Evolutionary conservation across 64 coral and sea anemone species (phyloP).

Genomic region (Catalaphyllia jardinei): DNA sequence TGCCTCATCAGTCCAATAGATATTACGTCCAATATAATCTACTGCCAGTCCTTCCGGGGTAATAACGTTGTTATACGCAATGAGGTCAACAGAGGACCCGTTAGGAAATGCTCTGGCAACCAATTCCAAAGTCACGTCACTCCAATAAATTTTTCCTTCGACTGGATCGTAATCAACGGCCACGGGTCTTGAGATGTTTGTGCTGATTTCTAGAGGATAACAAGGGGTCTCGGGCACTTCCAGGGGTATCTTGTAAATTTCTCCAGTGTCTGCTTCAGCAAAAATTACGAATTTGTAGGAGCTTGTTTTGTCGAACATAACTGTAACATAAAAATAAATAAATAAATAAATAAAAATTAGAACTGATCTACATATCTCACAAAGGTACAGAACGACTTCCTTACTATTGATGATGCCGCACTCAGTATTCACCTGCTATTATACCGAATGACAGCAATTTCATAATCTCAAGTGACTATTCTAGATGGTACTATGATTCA

Average conservation of each 20-base stretch:
- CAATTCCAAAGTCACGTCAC: conserved; percentile 45
- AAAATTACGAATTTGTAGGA: conserved; percentile 30
- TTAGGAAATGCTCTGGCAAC: conserved; percentile 51
- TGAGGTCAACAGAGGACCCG: conserved; percentile 46
- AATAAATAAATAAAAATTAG: background rate
- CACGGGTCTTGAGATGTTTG: conserved; percentile 39
- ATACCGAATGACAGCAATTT: too few relatives aligned
- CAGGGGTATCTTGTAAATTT: conserved; percentile 36
- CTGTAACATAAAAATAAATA: background rate
- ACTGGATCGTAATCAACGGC: conserved; percentile 69
- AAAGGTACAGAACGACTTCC: background rate
- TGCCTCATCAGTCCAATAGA: conserved; percentile 71
- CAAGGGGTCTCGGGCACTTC: conserved; percentile 37
- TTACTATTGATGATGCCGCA: too few relatives aligned
- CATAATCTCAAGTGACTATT: too few relatives aligned
- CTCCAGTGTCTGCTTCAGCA: conserved; percentile 27
- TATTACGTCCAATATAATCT: conserved; percentile 53
- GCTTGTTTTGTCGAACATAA: background rate
- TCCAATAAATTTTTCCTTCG: conserved; percentile 69
- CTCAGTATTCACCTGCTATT: too few relatives aligned
- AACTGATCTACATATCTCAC: background rate
- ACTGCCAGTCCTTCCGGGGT: conserved; percentile 68
- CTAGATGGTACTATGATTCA: too few relatives aligned
- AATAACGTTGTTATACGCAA: conserved; percentile 23
- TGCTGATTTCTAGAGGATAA: conserved; percentile 20